phyloP scores from a whole-genome alignment of 2,888 invertebrate genomes.

The Rotaria macrura region DNA sequence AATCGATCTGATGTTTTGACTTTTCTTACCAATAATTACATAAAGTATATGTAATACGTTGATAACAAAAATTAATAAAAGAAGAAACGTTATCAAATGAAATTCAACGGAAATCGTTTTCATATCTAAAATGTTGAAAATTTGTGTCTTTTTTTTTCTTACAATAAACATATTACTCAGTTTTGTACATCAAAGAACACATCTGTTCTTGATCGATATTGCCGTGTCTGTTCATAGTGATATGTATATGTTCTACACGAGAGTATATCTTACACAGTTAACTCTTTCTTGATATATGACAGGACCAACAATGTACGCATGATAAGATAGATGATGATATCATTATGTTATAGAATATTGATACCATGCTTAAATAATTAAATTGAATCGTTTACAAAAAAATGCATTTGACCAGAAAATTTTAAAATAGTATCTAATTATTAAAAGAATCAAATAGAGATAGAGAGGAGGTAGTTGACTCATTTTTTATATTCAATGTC shows the following conservation, averaged over 20 bases:
- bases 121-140: not conserved
- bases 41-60: not conserved
- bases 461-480: not conserved
- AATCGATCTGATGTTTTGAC: not conserved
- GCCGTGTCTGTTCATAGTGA: not conserved
- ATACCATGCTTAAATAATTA: not conserved
- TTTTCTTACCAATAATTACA: not conserved
- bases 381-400: not conserved
- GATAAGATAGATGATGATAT: slow-evolving; percentile 4
- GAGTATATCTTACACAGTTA: not conserved
- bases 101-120: not conserved
- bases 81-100: not conserved
- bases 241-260: not conserved
- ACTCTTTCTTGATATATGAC: not conserved
- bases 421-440: not conserved
- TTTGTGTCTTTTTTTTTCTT: not conserved
- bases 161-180: not conserved
- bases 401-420: not conserved
- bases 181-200: not conserved
- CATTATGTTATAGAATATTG: not conserved
- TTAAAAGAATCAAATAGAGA: not conserved
- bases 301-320: not conserved
- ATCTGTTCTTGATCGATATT: not conserved
- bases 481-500: not conserved
- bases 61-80: not conserved